Percentiles rank a stretch among this genome's conserved stretches.
These are phyloP conservation scores for Dasysyrphus tricinctus DNA, from an alignment of 2,888 invertebrate genomes.

Conservation along the genomic window DNA sequence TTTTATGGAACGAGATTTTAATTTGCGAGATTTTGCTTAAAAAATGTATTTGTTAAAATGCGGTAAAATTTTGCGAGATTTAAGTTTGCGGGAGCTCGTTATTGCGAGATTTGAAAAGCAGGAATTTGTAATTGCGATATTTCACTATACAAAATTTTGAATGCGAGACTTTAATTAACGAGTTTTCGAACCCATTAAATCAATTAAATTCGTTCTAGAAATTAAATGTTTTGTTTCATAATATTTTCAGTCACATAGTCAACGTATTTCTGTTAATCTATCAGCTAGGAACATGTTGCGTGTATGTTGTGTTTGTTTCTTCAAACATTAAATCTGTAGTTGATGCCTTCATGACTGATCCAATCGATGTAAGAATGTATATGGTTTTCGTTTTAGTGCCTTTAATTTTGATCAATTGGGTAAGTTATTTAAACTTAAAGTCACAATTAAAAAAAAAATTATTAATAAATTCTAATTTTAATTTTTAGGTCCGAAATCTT, in stretches of 20 bases:
- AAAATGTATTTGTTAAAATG: too few species aligned
- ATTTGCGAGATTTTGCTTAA: too few species aligned
- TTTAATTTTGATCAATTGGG: slow-evolving; percentile 91
- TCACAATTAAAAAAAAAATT: too few species aligned
- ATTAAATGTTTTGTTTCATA: slow-evolving; percentile 1
- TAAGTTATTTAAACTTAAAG: slow-evolving; percentile 83
- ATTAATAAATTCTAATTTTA: not conserved
- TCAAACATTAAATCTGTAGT: slow-evolving; percentile 91
- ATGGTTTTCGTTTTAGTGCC: slow-evolving; percentile 90
- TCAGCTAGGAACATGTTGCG: slow-evolving; percentile 98
- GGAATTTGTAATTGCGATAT: too few species aligned
- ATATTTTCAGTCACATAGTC: slow-evolving; percentile 86
- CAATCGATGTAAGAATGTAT: slow-evolving; percentile 86
- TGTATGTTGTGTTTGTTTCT: slow-evolving; percentile 97
- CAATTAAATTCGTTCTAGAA: not conserved
- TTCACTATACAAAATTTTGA: too few species aligned
- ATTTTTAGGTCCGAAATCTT: slow-evolving; percentile 86
- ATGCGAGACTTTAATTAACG: too few species aligned
- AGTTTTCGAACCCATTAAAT: too few species aligned
- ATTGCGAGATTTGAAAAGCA: too few species aligned
- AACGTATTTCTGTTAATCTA: slow-evolving; percentile 92
- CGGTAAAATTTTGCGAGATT: too few species aligned
- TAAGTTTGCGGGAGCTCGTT: too few species aligned
- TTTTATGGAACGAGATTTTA: too few species aligned
- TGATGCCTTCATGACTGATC: slow-evolving; percentile 84